A percentile compares a stretch with the other conserved stretches of the same genome.
Evolutionary conservation across 2,113 vertebrate genomes (phyloP).

Genomic region (Rhizomys pruinosus): DNA sequence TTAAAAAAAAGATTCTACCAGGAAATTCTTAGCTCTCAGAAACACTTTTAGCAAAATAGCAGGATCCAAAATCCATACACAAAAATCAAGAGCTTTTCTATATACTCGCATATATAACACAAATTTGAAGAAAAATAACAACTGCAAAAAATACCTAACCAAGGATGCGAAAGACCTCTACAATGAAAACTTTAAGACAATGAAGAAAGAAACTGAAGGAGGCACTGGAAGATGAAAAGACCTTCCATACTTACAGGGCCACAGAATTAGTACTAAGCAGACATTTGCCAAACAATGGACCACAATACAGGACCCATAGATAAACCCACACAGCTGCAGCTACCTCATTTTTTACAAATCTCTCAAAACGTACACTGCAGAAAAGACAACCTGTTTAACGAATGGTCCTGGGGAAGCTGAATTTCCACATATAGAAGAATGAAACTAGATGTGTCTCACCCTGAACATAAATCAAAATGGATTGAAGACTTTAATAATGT

Average conservation of each 20-base stretch:
- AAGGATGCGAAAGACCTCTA: neutral
- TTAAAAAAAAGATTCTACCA: neutral
- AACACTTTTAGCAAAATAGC: no score
- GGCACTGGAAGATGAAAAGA: neutral
- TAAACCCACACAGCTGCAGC: neutral
- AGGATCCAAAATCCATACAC: neutral
- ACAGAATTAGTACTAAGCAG: neutral
- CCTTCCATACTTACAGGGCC: no score
- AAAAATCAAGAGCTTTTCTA: neutral
- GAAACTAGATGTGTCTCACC: neutral
- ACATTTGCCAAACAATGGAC: no score
- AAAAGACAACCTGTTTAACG: neutral
- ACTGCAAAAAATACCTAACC: neutral
- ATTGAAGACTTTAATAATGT: neutral
- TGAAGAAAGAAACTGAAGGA: neutral
- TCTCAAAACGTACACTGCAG: neutral
- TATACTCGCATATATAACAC: no score
- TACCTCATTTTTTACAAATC: neutral
- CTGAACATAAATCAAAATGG: neutral
- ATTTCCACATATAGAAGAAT: neutral
- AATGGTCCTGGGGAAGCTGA: no score
- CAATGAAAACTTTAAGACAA: neutral
- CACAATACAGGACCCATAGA: neutral
- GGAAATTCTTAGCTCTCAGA: neutral
- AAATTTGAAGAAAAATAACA: no score